A percentile compares a stretch with the other conserved stretches of the same genome.
phyloP scores from a whole-genome alignment of 2,113 vertebrate species.

The Bos taurus region DNA sequence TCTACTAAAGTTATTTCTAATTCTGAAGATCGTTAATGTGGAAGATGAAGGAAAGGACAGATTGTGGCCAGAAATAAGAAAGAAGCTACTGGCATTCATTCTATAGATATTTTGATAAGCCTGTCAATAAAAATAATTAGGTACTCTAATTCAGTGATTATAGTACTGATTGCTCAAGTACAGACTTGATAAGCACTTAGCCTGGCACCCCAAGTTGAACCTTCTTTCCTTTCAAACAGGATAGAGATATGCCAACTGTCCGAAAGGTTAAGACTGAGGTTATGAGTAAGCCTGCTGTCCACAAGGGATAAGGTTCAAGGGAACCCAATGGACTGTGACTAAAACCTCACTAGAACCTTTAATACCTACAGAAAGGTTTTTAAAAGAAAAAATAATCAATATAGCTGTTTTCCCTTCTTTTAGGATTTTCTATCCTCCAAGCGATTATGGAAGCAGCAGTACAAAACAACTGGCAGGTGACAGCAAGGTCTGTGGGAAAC shows the following conservation, averaged over 20 bases:
- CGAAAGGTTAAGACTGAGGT: background rate
- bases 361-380: constrained; percentile 36
- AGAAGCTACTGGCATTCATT: background rate
- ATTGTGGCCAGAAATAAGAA: background rate
- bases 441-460: constrained; percentile 99
- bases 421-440: constrained; percentile 98
- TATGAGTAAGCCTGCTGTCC: constrained; percentile 4
- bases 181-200: background rate
- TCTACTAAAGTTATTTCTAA: background rate
- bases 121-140: constrained; percentile 9
- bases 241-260: background rate
- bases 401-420: constrained; percentile 49
- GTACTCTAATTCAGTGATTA: background rate
- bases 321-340: background rate
- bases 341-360: constrained; percentile 32
- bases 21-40: constrained; percentile 17
- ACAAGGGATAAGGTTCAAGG: background rate
- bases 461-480: constrained; percentile 99
- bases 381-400: constrained; percentile 41
- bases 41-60: constrained; percentile 27
- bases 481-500: constrained; percentile 95
- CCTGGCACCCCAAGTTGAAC: background rate
- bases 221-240: constrained; percentile 31
- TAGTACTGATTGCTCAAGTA: background rate
- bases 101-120: constrained; percentile 10